Evolutionary conservation across 2,797 vertebrate species (phyloP), one percentile per base, ranked within the genome.

Genomic region (Enoplosus armatus): DNA sequence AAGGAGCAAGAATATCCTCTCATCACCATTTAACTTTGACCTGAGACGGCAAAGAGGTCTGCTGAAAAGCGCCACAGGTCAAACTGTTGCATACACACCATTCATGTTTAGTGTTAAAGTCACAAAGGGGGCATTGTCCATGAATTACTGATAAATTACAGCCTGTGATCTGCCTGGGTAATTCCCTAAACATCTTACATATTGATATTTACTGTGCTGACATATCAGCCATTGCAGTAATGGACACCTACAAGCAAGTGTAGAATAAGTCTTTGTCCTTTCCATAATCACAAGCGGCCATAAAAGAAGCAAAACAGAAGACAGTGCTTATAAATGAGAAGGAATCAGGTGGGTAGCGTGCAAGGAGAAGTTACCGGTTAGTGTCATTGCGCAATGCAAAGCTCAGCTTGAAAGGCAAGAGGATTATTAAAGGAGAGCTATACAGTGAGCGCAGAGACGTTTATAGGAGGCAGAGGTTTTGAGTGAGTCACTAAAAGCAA

Each of bases 401-500:
- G 64, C 50, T 79, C 3, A 0, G 26, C 31, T 70, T 65, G 39
- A 82, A 80, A 82, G 53, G 62, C 35, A n/a, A 47, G 39, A 58
- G 54, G 75, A 79, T 87, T 87, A 76, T 69, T 70, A 31, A 22
- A 35, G 24, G 69, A 47, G 45, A 33, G 20, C 22, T 71, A 6
- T 74, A 4, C 15, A 71, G 2, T 69, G 54, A 79, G 41, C 51
- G 39, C 69, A 55, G 16, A 45, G 59, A 53, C 59, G 75, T 45
- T 87, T 86, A 63, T 58, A 72, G 82, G 77, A 45, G 60, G 79
- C 8, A 5, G 35, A 67, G 51, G 59, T 71, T 88, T 82, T 56
- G n/a, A 83, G 67, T 69, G 72, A 77, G 72, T 65, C 45, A 63
- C 71, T 75, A 43, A 79, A 84, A 79, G 79, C 77, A 90, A 84